Evolutionary conservation across 2,797 vertebrate species (phyloP).

Genomic region (Syngnathus acus): DNA sequence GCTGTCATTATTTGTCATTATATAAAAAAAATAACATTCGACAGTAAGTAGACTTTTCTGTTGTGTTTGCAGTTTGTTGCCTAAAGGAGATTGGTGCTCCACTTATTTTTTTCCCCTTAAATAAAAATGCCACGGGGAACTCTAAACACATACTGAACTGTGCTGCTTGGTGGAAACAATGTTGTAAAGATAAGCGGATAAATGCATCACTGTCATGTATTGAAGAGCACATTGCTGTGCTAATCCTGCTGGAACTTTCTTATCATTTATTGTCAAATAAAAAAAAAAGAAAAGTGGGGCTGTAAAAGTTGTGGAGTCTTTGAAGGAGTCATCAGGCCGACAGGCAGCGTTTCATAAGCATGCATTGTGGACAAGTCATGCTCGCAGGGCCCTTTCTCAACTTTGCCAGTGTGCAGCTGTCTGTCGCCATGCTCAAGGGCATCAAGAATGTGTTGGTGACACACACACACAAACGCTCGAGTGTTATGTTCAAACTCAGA

Average conservation of each 20-base stretch:
- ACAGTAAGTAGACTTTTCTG: neutral
- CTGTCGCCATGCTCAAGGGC: constrained; percentile 41
- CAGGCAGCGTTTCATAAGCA: constrained; percentile 32
- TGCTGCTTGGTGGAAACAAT: neutral
- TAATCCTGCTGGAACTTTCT: constrained; percentile 1
- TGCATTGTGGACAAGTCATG: constrained; percentile 22
- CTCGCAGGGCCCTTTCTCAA: constrained; percentile 35
- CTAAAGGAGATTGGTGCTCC: neutral
- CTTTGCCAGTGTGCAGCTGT: constrained; percentile 57
- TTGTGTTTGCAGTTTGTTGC: neutral
- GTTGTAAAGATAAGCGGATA: constrained; percentile 1
- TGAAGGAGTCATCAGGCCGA: constrained; percentile 35
- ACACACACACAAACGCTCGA: constrained; percentile 13
- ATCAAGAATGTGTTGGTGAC: constrained; percentile 44
- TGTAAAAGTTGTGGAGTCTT: constrained; percentile 19
- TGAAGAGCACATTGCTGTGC: neutral
- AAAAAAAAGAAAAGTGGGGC: neutral
- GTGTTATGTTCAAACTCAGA: constrained; percentile 43
- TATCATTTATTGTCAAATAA: neutral
- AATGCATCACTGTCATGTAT: neutral
- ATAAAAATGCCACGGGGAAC: neutral
- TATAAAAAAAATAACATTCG: neutral
- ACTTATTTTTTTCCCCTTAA: constrained; percentile 1
- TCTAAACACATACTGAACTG: neutral
- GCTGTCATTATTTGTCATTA: neutral